Base-by-base conservation (phyloP, 2,113 vertebrate genomes). In the Mionectes macconnelli region DNA sequence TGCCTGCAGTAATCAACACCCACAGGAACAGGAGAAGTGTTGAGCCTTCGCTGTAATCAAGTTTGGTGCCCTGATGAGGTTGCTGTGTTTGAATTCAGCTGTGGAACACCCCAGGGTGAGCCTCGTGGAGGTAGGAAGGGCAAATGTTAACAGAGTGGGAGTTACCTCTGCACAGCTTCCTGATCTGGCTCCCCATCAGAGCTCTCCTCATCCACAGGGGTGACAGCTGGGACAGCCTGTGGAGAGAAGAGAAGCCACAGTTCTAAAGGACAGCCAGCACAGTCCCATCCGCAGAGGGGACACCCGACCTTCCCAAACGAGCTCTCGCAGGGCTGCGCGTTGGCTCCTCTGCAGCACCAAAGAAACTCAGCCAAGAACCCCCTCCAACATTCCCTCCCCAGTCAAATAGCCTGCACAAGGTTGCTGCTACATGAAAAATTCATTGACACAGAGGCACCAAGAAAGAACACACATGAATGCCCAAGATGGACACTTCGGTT, bases 101-200 rank as follows among this genome's bases (percentile, higher is more conserved):
- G 82, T 35, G 57, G 53, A 79, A 42, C 55, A 35, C 37, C 80
- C 30, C 85, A 77, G 94, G 89, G 73, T 55, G 89, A 97, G 94
- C 93, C 94, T 95, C 56, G 55, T 88, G 87, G 86, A 95, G 94
- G 72, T 23, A 60, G 42, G 6, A 93, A 88, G 96, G 96, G 95
- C 94, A 96, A 97, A 95, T 5, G 76, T 81, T 27, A 97, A 89
- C 77, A 37, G 97, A 94, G 50, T 50, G 62, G 93, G 91, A 93
- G 94, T 98, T 98, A 99, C 99, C 99, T 99, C 98, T 99, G 99
- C 97, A 99, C 99, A 22, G 99, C 99, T 82, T 99, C 99, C 96
- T 99, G 99, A 75, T 99, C 99, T 0, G 99, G 99, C 96, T 99
- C 99, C 90, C 99, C 99, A 2, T 99, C 99, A 0, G 99, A 99